Evolutionary conservation across 53 echinoderm and acorn worm genomes (phyloP).

Genomic region (Arbacia lixula): DNA sequence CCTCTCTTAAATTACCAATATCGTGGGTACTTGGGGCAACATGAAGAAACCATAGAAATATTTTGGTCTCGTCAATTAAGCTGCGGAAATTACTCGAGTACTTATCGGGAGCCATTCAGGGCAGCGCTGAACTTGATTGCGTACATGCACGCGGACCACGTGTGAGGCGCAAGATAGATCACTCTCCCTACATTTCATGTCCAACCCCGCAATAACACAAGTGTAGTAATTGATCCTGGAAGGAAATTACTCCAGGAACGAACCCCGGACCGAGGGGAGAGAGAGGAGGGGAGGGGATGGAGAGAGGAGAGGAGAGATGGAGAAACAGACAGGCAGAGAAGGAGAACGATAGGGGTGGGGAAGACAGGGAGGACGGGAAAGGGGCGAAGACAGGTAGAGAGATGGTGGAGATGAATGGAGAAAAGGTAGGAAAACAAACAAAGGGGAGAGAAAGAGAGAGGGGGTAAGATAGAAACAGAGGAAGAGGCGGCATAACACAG

Average conservation of each 20-base stretch:
- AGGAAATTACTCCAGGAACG: slow-evolving; percentile 49
- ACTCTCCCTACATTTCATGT: background rate
- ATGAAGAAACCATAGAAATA: slow-evolving; percentile 36
- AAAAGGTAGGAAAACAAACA: no score
- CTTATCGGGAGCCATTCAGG: slow-evolving; percentile 23
- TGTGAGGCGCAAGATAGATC: slow-evolving; percentile 25
- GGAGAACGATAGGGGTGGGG: background rate
- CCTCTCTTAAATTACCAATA: no score
- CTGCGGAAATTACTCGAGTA: slow-evolving; percentile 34
- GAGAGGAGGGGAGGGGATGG: slow-evolving; percentile 1
- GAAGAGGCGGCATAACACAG: no score
- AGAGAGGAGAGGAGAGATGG: background rate
- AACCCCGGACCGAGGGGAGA: no score
- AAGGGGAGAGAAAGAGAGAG: background rate
- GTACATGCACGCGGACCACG: slow-evolving; percentile 2
- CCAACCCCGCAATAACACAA: slow-evolving; percentile 28
- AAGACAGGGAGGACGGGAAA: no score
- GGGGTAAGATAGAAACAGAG: no score
- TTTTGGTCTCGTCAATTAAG: slow-evolving; percentile 39
- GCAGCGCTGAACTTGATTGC: slow-evolving; percentile 32
- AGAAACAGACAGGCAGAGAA: background rate
- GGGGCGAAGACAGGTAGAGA: background rate
- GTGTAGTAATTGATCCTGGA: slow-evolving; percentile 30
- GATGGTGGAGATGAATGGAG: no score
- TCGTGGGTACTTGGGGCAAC: no score